Evolutionary conservation across 2,888 invertebrate species (phyloP).

Genomic region (Eupithecia vulgata): DNA sequence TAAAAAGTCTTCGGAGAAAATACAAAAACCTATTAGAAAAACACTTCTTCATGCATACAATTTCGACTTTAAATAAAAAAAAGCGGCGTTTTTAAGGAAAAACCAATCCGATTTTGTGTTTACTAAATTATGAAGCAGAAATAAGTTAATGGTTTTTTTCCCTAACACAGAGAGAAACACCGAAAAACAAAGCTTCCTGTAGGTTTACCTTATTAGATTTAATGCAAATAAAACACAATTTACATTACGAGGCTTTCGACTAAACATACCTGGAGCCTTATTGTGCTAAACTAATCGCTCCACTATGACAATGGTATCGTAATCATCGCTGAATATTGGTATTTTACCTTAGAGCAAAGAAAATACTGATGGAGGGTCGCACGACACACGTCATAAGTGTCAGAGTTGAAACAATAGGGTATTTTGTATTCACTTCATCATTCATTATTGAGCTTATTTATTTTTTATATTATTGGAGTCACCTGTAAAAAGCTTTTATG

Average conservation of each 20-base stretch:
- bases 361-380: neutral
- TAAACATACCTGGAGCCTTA: neutral
- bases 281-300: neutral
- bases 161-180: neutral
- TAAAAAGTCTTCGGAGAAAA: too few relatives aligned
- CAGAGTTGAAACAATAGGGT: neutral
- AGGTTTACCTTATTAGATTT: neutral
- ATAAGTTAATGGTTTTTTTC: neutral
- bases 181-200: neutral
- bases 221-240: constrained; percentile 2
- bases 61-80: neutral
- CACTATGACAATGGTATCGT: neutral
- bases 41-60: neutral
- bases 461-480: too few relatives aligned
- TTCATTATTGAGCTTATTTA: too few relatives aligned
- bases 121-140: neutral
- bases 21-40: too few relatives aligned
- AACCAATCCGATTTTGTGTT: neutral
- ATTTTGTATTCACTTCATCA: too few relatives aligned
- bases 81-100: neutral
- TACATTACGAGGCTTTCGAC: neutral
- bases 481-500: too few relatives aligned
- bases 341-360: neutral
- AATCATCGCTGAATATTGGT: neutral
- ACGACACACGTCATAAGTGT: neutral